Base-by-base conservation (phyloP, 2,888 invertebrate genomes). In the Hartigia nigra region DNA sequence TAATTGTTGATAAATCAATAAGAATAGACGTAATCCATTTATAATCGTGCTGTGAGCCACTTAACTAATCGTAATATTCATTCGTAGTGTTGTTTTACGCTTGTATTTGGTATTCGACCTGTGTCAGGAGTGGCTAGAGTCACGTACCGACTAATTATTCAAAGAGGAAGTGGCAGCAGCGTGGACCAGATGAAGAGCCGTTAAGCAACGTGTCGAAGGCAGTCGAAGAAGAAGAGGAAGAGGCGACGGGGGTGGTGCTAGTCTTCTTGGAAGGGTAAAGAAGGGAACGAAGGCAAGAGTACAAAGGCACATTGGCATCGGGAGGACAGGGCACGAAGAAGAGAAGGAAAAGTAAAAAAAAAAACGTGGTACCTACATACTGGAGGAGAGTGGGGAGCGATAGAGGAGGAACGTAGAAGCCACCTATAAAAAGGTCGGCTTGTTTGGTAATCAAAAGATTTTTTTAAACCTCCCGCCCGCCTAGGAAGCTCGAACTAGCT, bases 371-470 rank as follows among this genome's bases (percentile, higher is more conserved):
- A 55, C 55, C 55, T 55, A 55, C 9, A 55, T 55, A 23, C 55
- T 55, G 55, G 23, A 23, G 23, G 5, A 9, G n/a, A 31, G 4
- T 23, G 69, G 9, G 9, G 31, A 23, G 69, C 4, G n/a, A 31
- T 4, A 31, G 69, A 69, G 70, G 70, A 4, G 31, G 31, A n/a
- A 23, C 12, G 72, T 14, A 23, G 55, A 31, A 72, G 72, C 31
- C 75, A 31, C 36, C 34, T 12, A 34, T 36, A 34, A 75, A 75
- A 75, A 75, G 31, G 75, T 75, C 76, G 79, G 79, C 77, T 55
- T 55, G 75, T 79, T 79, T 77, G 79, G 76, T 74, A 77, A 79
- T 79, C 77, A 79, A 77, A 79, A 79, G 79, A 79, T 79, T 79
- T 79, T 72, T 76, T 69, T 76, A 37, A 31, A 36, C 55, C 5